A percentile compares a stretch with the other conserved stretches of the same genome.
Conservation (phyloP, 2,797 vertebrate species). For the Micromesistius poutassou region DNA sequence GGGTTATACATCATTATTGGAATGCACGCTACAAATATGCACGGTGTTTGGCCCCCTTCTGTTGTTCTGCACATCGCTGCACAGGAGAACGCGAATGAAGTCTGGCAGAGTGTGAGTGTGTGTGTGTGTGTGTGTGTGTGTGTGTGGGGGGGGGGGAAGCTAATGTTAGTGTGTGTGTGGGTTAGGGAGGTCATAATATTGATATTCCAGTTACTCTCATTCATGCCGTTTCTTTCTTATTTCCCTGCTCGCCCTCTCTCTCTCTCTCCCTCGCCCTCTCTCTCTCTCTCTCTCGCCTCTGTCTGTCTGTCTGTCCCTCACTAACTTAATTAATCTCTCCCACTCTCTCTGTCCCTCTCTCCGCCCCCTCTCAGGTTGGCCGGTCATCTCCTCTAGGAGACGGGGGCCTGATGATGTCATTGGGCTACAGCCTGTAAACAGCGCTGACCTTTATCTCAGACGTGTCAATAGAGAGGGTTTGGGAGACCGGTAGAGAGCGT, state of each 20-base stretch:
- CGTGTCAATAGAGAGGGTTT: constrained; percentile 64
- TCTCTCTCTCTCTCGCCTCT: constrained; percentile 15
- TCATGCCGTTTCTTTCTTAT: background rate
- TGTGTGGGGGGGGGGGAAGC: constrained; percentile 21
- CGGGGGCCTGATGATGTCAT: constrained; percentile 71
- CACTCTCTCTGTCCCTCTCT: constrained; percentile 29
- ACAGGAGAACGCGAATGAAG: constrained; percentile 37
- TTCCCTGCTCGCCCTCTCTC: constrained; percentile 12
- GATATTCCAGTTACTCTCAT: constrained; percentile 25
- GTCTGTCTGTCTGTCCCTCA: constrained; percentile 13
- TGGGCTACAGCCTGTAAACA: constrained; percentile 74
- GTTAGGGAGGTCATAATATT: constrained; percentile 22
- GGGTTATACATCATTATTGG: constrained; percentile 79
- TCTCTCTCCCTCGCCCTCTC: background rate
- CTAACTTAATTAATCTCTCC: background rate
- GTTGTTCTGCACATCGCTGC: constrained; percentile 50
- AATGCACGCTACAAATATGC: constrained; percentile 56
- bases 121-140: constrained; percentile 11
- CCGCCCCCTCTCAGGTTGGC: constrained; percentile 45
- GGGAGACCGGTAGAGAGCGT: no score
- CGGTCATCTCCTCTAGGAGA: constrained; percentile 59
- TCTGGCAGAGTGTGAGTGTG: constrained; percentile 23
- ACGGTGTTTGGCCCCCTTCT: constrained; percentile 40
- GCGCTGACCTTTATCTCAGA: constrained; percentile 72
- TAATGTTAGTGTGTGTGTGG: constrained; percentile 1